A percentile compares a stretch with the other conserved stretches of the same genome.
phyloP scores from a whole-genome alignment of 2,888 invertebrate species.

The Chymomyza fuscimana region DNA sequence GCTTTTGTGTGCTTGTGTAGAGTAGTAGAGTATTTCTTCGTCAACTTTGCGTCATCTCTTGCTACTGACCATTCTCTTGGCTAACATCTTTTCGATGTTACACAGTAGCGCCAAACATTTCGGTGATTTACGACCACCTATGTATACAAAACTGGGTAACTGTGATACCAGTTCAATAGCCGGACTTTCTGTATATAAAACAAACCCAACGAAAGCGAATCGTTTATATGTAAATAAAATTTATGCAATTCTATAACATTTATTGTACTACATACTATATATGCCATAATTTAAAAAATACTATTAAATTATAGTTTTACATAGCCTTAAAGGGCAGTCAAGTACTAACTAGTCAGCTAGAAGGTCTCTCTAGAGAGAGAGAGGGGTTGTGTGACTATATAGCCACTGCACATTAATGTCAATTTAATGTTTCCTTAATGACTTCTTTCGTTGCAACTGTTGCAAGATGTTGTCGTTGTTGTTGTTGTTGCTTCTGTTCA shows the following conservation, averaged over 20 bases:
- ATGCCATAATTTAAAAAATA: not conserved
- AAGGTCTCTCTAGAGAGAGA: too few relatives aligned
- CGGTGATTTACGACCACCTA: conserved; percentile 59
- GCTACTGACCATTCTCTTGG: not conserved
- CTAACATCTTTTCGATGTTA: not conserved
- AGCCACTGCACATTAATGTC: conserved; percentile 68
- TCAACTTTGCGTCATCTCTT: not conserved
- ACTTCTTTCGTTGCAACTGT: conserved; percentile 66
- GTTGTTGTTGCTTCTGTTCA: conserved; percentile 26
- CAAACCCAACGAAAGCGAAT: conserved; percentile 43
- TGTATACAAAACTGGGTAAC: conserved; percentile 61
- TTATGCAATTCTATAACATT: not conserved
- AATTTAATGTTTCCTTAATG: conserved; percentile 78
- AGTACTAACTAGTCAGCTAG: too few relatives aligned
- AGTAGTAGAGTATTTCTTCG: conserved; percentile 23
- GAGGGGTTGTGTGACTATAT: too few relatives aligned
- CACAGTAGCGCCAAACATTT: conserved; percentile 32
- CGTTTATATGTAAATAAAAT: conserved; percentile 21
- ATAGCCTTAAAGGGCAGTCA: not conserved
- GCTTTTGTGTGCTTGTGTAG: not conserved
- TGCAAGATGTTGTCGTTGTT: conserved; percentile 16
- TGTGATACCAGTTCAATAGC: conserved; percentile 60
- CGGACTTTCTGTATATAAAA: not conserved
- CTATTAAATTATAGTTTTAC: not conserved
- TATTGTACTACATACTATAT: not conserved